These are phyloP conservation scores for Clanis bilineata DNA, from an alignment of 2,888 invertebrate genomes.

Conservation along the genomic window DNA sequence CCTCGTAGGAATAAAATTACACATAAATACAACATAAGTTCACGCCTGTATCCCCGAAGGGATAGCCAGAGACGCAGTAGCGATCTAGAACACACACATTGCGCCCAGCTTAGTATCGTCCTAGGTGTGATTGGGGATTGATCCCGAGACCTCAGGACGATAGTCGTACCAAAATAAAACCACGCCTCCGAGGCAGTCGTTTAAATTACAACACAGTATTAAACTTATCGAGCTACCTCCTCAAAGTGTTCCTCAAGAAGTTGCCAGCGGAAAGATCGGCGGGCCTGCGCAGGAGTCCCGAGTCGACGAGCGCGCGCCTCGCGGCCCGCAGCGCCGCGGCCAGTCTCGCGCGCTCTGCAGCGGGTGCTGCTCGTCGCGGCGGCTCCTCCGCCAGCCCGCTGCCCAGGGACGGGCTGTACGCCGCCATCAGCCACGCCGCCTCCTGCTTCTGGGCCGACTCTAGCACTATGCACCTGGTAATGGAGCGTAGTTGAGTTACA, in stretches of 20 bases:
- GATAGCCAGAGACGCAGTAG: no score
- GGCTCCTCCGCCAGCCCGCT: conserved; percentile 89
- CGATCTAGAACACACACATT: no score
- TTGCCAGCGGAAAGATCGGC: conserved; percentile 89
- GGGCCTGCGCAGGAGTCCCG: conserved; percentile 91
- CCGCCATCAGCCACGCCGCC: conserved; percentile 95
- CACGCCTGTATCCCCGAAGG: no score
- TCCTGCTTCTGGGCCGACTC: conserved; percentile 95
- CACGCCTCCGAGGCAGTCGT: no score
- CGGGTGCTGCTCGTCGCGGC: conserved; percentile 85
- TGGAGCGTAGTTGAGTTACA: background rate
- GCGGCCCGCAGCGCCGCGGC: conserved; percentile 94
- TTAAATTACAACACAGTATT: no score
- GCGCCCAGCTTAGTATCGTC: no score
- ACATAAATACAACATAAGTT: no score
- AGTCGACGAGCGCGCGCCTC: conserved; percentile 91
- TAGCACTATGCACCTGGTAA: conserved; percentile 92
- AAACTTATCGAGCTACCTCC: conserved; percentile 81
- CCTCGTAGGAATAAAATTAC: no score
- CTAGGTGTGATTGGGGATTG: no score
- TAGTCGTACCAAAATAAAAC: no score
- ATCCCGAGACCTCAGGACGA: no score
- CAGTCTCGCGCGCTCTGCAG: conserved; percentile 92
- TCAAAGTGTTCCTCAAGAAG: conserved; percentile 93
- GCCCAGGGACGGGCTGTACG: conserved; percentile 93